These are phyloP conservation scores for Lacanobia oleracea DNA, from an alignment of 2,888 invertebrate genomes.

Conservation along the genomic window DNA sequence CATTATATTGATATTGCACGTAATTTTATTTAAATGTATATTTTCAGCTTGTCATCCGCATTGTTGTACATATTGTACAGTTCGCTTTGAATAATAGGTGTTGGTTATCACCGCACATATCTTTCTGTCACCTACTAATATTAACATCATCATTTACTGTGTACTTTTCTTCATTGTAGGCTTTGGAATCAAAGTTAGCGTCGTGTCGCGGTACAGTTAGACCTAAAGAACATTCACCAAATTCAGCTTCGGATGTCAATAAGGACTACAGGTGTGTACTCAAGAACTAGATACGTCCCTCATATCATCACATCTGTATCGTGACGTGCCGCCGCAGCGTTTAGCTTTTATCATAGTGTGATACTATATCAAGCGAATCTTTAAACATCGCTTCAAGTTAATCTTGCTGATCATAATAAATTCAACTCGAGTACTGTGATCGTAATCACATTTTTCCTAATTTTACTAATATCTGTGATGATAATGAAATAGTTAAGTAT, in stretches of 20 bases:
- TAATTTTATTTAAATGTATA: constrained; percentile 43
- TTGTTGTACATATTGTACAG: constrained; percentile 49
- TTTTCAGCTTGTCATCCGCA: constrained; percentile 61
- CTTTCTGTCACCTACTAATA: constrained; percentile 84
- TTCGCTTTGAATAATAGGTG: constrained; percentile 69
- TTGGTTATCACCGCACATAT: constrained; percentile 72
- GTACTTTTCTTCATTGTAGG: constrained; percentile 91
- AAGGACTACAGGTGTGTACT: constrained; percentile 91
- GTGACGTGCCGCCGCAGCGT: constrained; percentile 66
- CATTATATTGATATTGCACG: constrained; percentile 41
- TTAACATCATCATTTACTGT: constrained; percentile 87
- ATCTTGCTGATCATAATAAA: constrained; percentile 77
- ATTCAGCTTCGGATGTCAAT: constrained; percentile 87
- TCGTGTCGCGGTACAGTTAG: constrained; percentile 91
- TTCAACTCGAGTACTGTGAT: constrained; percentile 79
- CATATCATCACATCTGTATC: constrained; percentile 66
- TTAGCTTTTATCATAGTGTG: constrained; percentile 74
- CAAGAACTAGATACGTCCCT: constrained; percentile 84
- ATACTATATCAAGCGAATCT: constrained; percentile 68
- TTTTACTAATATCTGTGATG: constrained; percentile 88
- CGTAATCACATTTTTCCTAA: constrained; percentile 83
- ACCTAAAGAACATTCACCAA: constrained; percentile 90
- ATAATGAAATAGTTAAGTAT: constrained; percentile 82
- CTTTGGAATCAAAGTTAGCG: constrained; percentile 93
- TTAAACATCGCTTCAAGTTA: constrained; percentile 72